A percentile compares a stretch with the other conserved stretches of the same genome.
Evolutionary conservation across 2,113 vertebrate genomes (phyloP).

Genomic region (Callipepla squamata): DNA sequence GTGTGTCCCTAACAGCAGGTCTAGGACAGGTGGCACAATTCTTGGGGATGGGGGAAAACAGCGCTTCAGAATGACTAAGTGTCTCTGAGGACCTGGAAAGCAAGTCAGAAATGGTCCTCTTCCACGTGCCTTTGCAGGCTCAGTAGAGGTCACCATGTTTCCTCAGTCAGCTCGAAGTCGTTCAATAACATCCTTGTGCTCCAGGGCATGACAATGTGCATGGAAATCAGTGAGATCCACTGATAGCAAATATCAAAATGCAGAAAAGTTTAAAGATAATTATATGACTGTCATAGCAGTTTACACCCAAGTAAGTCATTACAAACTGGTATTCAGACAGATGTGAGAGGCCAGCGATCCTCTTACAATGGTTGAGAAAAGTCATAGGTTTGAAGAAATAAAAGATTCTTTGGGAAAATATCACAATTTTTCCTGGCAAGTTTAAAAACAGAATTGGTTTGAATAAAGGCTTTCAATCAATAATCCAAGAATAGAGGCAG

Average conservation of each 20-base stretch:
- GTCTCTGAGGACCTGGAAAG: background rate
- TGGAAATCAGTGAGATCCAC: background rate
- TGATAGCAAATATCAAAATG: background rate
- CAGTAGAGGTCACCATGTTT: background rate
- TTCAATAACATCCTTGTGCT: background rate
- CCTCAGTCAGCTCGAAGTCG: background rate
- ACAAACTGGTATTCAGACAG: background rate
- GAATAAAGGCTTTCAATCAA: background rate
- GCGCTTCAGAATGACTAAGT: background rate
- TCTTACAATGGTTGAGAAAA: background rate
- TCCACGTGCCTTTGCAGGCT: background rate
- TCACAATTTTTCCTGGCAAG: background rate
- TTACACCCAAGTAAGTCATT: background rate
- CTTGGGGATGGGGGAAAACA: background rate
- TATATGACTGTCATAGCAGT: background rate
- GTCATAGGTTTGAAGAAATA: background rate
- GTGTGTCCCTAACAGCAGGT: accelerated
- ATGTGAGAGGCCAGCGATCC: background rate
- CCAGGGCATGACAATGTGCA: background rate
- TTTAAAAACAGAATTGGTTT: background rate
- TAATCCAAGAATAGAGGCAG: background rate
- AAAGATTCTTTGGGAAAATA: background rate
- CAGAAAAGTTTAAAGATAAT: background rate
- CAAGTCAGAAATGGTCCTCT: too few species aligned
- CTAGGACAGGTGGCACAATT: background rate